phyloP scores from a whole-genome alignment of 2,797 vertebrate genomes.

The Gambelia wislizenii region DNA sequence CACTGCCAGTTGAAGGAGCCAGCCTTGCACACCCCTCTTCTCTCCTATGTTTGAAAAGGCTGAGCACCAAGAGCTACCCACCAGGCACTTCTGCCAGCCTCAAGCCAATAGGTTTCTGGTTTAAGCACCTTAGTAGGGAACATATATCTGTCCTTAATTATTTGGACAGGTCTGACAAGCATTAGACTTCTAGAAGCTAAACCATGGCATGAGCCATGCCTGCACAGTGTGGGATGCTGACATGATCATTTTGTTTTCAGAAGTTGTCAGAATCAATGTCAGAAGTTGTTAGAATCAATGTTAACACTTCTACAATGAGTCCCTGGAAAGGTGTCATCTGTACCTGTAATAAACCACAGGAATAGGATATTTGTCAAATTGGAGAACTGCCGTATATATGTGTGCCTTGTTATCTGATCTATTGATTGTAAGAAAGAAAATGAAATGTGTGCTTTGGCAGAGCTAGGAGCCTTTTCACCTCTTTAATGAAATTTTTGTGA shows the following conservation, averaged over 20 bases:
- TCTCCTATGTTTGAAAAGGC: background rate
- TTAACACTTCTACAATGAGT: background rate
- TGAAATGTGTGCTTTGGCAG: too few species aligned
- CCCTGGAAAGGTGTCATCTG: background rate
- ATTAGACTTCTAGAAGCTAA: background rate
- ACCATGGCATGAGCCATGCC: too few species aligned
- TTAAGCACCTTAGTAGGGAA: background rate
- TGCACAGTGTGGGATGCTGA: background rate
- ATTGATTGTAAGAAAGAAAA: too few species aligned
- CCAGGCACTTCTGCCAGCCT: background rate
- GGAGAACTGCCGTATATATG: background rate
- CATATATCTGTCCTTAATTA: background rate
- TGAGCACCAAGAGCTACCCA: background rate
- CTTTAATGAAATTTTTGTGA: background rate
- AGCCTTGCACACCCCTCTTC: background rate
- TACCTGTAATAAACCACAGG: background rate
- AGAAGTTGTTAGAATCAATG: background rate
- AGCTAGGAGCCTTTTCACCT: background rate
- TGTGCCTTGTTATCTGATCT: too few species aligned
- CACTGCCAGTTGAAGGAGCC: background rate
- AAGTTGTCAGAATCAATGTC: background rate
- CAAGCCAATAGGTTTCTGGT: background rate
- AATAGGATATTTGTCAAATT: background rate
- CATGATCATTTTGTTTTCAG: background rate
- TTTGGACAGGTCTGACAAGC: background rate